Evolutionary conservation across 2,113 vertebrate genomes (phyloP).

Genomic region (Rhinolophus ferrumequinum): DNA sequence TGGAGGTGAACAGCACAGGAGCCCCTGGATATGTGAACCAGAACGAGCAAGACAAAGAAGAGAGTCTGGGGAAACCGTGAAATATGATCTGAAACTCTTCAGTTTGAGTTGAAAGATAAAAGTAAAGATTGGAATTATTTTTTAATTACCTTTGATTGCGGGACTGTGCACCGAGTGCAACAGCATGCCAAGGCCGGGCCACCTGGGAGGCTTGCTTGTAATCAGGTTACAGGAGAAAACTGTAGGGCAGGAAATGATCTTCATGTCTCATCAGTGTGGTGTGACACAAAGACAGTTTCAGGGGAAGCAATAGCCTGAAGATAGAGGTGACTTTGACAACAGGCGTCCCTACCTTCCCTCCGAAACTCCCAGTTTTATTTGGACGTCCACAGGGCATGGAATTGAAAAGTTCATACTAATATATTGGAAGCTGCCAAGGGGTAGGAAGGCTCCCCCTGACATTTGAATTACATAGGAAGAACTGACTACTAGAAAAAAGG

Average conservation of each 20-base stretch:
- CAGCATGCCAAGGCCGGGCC: neutral
- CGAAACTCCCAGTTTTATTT: neutral
- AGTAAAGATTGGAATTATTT: neutral
- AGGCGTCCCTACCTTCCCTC: neutral
- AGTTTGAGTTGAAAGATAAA: neutral
- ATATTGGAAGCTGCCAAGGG: neutral
- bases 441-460: neutral
- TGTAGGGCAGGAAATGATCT: neutral
- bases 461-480: neutral
- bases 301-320: neutral
- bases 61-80: neutral
- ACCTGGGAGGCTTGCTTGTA: accelerated
- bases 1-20: neutral
- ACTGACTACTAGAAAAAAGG: neutral
- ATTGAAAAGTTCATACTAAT: neutral
- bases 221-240: neutral
- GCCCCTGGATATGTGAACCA: accelerated
- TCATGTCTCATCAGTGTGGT: neutral
- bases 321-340: neutral
- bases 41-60: neutral
- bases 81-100: neutral
- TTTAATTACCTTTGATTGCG: neutral
- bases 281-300: neutral
- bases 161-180: neutral
- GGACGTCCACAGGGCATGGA: neutral